phyloP scores from a whole-genome alignment of 2,113 vertebrate species.

The Herpetotheres cachinnans region DNA sequence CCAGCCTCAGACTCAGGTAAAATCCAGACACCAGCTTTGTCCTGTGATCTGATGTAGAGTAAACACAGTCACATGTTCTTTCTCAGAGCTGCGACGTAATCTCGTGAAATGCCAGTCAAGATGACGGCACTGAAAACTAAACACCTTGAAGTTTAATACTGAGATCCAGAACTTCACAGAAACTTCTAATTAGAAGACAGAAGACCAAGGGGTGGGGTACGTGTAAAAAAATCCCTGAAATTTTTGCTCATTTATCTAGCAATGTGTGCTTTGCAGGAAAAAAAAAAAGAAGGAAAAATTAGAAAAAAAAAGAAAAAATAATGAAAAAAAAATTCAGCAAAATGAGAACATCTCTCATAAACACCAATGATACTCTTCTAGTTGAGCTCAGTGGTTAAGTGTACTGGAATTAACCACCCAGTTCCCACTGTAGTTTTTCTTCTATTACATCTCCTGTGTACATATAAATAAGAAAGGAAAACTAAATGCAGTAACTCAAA shows the following conservation, averaged over 20 bases:
- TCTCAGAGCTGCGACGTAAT: neutral
- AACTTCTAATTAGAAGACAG: neutral
- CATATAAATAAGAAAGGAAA: neutral
- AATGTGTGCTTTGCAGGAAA: neutral
- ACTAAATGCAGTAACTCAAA: neutral
- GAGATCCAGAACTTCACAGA: neutral
- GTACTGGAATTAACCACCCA: neutral
- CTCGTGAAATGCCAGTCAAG: neutral
- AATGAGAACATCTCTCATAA: neutral
- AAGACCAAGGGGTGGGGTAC: too few relatives aligned
- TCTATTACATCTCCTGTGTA: neutral
- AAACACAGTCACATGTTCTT: neutral
- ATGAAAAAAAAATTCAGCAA: neutral
- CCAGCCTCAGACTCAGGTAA: neutral
- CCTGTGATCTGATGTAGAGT: neutral
- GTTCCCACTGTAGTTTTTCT: neutral
- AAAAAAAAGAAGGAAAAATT: rapidly evolving
- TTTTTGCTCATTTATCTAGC: neutral
- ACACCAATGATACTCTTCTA: rapidly evolving
- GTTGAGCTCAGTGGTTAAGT: neutral
- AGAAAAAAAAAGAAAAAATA: neutral
- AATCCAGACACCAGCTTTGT: neutral
- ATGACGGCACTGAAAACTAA: neutral
- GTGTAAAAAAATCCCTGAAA: neutral
- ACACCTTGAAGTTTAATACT: neutral